phyloP scores from a whole-genome alignment of 2,113 vertebrate genomes.

The Passer domesticus region DNA sequence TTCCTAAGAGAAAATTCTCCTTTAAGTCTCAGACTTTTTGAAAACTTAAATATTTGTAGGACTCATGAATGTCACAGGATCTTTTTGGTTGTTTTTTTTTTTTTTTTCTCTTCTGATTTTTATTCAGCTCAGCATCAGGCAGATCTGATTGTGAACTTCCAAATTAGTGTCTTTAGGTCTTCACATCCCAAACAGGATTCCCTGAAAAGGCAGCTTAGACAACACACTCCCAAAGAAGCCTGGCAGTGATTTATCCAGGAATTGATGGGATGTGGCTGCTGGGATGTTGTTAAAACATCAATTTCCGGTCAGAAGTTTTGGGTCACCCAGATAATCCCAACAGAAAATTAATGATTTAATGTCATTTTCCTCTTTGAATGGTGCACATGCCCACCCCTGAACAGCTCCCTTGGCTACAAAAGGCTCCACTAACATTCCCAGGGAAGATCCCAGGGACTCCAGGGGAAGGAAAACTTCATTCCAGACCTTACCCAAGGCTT shows the following conservation, averaged over 20 bases:
- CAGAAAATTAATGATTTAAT: no score
- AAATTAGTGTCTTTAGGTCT: no score
- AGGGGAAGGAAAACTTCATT: background rate
- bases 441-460: background rate
- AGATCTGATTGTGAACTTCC: background rate
- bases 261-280: background rate
- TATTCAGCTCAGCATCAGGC: background rate
- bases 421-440: background rate
- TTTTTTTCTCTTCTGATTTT: background rate
- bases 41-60: background rate
- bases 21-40: background rate
- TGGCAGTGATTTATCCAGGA: background rate
- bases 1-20: background rate
- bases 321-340: background rate
- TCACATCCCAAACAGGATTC: background rate
- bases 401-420: background rate
- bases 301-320: background rate
- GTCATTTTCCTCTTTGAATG: background rate
- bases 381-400: background rate
- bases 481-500: conserved; percentile 85
- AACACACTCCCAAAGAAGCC: background rate
- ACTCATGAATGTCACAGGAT: background rate
- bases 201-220: background rate
- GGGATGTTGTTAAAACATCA: background rate
- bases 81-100: background rate